Evolutionary conservation across 2,797 vertebrate species (phyloP).

Genomic region (Astyanax mexicanus): DNA sequence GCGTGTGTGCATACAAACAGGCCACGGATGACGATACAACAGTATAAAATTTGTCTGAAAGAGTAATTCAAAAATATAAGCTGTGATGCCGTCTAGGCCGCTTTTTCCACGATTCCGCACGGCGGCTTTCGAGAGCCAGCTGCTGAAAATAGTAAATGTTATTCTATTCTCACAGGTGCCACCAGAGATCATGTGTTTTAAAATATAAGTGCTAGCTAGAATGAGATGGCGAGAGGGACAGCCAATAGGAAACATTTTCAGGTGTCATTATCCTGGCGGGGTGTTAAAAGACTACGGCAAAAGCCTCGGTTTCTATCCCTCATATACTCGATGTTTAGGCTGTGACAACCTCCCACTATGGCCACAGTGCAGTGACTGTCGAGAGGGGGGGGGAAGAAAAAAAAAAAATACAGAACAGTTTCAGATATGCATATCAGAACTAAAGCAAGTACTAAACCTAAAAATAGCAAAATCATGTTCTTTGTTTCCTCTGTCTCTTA

Average conservation of each 20-base stretch:
- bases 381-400: too few relatives aligned
- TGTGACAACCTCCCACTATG: constrained; percentile 53
- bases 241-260: constrained; percentile 59
- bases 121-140: constrained; percentile 38
- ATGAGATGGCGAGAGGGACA: constrained; percentile 49
- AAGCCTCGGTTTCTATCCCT: constrained; percentile 50
- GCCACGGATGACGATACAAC: constrained; percentile 50
- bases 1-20: constrained; percentile 63
- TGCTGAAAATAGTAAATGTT: constrained; percentile 59
- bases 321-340: constrained; percentile 54
- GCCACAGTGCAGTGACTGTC: constrained; percentile 38
- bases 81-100: constrained; percentile 39
- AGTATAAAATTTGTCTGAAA: constrained; percentile 38
- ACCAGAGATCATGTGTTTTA: constrained; percentile 59
- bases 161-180: constrained; percentile 57
- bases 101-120: constrained; percentile 38
- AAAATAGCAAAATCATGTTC: constrained; percentile 29
- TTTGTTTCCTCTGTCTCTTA: not conserved
- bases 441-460: constrained; percentile 36
- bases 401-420: constrained; percentile 14
- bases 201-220: constrained; percentile 59
- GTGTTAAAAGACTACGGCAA: constrained; percentile 61
- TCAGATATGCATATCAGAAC: constrained; percentile 39
- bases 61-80: constrained; percentile 42
- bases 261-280: constrained; percentile 63